phyloP scores from a whole-genome alignment of 1,140 invertebrate genomes.

The Melanaphis sacchari region DNA sequence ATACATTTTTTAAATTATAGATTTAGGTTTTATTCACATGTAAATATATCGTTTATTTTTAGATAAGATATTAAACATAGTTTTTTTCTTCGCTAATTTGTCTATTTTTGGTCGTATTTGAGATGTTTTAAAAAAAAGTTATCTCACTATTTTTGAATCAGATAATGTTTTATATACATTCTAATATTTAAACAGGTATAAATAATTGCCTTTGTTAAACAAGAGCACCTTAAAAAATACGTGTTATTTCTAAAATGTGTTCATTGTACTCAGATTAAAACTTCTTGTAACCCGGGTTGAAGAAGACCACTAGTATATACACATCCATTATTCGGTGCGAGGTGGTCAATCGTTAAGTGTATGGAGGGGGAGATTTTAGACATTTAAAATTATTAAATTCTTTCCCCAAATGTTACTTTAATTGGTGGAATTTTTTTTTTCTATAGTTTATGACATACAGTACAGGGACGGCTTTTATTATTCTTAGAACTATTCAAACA shows the following conservation, averaged over 20 bases:
- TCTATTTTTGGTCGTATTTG: too few species aligned
- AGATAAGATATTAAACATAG: too few species aligned
- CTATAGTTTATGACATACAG: neutral
- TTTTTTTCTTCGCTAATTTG: too few species aligned
- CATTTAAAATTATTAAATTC: neutral
- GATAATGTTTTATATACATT: neutral
- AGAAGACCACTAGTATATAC: neutral
- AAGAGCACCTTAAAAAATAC: too few species aligned
- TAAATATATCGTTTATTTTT: too few species aligned
- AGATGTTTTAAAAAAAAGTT: too few species aligned
- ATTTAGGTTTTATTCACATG: too few species aligned
- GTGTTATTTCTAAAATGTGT: too few species aligned
- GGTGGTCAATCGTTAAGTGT: neutral
- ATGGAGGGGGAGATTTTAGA: neutral
- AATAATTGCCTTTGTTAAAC: too few species aligned
- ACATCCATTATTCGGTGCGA: too few species aligned
- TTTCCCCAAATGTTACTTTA: neutral
- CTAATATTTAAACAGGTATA: neutral
- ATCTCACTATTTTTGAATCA: too few species aligned
- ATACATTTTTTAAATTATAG: too few species aligned
- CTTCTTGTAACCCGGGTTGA: neutral
- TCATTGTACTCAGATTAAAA: neutral
- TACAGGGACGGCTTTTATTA: neutral
- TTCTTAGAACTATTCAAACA: neutral
- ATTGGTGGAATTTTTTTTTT: neutral